Conservation (phyloP, 2,113 vertebrate genomes). For the Sylvietta virens region DNA sequence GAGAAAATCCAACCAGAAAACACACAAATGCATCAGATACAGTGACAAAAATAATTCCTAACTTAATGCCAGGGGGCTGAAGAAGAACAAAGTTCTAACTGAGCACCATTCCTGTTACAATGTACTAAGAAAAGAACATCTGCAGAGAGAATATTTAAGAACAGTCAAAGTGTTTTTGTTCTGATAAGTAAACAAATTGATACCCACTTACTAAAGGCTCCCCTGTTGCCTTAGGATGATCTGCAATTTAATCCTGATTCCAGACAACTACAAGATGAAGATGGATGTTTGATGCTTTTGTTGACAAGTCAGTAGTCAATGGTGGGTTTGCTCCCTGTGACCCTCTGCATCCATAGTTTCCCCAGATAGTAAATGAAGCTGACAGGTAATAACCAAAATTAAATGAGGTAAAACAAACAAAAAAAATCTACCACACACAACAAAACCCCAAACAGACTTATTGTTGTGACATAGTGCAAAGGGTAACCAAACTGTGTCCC, state of each 20-base stretch:
- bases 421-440: background rate
- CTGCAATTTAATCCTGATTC: background rate
- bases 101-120: background rate
- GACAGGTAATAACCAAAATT: background rate
- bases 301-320: background rate
- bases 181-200: background rate
- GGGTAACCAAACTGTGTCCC: background rate
- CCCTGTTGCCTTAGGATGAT: background rate
- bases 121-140: background rate
- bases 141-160: background rate
- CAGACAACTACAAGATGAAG: background rate
- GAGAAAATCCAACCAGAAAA: background rate
- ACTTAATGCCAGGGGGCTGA: background rate
- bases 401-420: background rate
- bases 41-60: background rate
- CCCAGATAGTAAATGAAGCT: background rate
- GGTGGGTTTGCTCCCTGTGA: background rate
- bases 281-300: background rate
- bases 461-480: background rate
- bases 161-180: background rate
- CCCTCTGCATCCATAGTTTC: background rate
- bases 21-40: background rate
- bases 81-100: background rate
- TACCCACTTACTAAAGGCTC: background rate
- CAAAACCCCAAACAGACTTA: background rate